A percentile compares a stretch with the other conserved stretches of the same genome.
Conservation (phyloP, 1,140 invertebrate species). For the Caenorhabditis tropicalis region DNA sequence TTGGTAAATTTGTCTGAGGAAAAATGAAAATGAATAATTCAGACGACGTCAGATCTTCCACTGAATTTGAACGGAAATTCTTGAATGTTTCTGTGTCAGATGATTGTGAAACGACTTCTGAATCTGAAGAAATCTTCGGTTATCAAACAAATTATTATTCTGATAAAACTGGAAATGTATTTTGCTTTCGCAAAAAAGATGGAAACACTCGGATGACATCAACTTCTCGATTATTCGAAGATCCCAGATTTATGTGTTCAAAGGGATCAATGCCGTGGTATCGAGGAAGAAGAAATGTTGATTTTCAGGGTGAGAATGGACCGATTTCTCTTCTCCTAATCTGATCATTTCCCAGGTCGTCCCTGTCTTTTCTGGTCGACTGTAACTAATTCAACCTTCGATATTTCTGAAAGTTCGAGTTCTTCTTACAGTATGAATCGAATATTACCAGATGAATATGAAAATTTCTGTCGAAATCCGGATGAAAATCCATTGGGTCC, state of each 20-base stretch:
- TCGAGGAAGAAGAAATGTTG: background rate
- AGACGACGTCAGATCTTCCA: background rate
- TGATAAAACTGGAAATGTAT: background rate
- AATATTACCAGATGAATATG: constrained; percentile 14
- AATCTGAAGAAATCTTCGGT: background rate
- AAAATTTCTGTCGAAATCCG: constrained; percentile 14
- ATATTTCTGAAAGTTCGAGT: constrained; percentile 14
- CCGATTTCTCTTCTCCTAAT: background rate
- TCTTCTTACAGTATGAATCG: constrained; percentile 18
- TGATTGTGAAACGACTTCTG: constrained; percentile 7
- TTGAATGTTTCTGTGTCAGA: background rate
- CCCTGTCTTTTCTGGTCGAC: constrained; percentile 1
- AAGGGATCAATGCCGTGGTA: constrained; percentile 2
- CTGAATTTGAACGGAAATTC: background rate
- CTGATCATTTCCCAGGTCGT: background rate
- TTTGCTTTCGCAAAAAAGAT: background rate
- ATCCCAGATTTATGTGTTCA: constrained; percentile 27
- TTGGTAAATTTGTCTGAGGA: background rate
- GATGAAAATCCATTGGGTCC: background rate
- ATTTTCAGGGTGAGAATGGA: background rate
- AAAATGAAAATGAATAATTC: background rate
- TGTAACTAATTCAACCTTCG: background rate
- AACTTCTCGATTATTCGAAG: background rate
- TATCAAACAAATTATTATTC: background rate
- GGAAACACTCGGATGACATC: background rate